Evolutionary conservation across 2,113 vertebrate genomes (phyloP).

Genomic region (Microcebus lehilahytsara): DNA sequence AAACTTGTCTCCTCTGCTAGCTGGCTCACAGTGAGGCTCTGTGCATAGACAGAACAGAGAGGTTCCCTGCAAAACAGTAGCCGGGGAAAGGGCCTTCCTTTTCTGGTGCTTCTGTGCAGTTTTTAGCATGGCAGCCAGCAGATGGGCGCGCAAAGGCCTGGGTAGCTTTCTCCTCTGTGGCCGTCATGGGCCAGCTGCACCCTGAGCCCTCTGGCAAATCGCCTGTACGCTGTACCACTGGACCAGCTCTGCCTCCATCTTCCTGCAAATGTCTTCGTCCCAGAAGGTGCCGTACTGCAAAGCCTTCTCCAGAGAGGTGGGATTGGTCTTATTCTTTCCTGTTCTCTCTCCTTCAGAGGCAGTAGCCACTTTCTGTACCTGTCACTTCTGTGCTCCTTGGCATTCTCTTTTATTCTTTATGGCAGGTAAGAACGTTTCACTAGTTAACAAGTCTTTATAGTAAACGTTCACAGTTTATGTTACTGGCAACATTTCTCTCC

Average conservation of each 20-base stretch:
- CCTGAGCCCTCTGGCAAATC: neutral
- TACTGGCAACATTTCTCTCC: neutral
- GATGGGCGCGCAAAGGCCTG: neutral
- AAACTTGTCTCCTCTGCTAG: too few species aligned
- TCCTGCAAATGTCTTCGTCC: neutral
- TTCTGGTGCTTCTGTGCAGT: neutral
- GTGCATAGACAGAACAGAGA: neutral
- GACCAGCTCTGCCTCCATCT: rapidly evolving
- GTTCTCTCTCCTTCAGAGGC: neutral
- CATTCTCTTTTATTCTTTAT: neutral
- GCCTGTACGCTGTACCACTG: neutral
- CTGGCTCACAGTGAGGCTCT: neutral
- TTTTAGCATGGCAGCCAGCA: too few species aligned
- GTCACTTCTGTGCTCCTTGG: rapidly evolving
- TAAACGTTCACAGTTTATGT: neutral
- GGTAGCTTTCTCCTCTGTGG: neutral
- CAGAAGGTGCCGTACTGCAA: rapidly evolving
- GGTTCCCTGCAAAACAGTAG: too few species aligned
- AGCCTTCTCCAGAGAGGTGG: neutral
- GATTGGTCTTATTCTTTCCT: rapidly evolving
- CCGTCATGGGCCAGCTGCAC: neutral
- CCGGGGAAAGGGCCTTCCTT: neutral
- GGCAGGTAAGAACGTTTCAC: neutral
- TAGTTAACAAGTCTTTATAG: neutral
- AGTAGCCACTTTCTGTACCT: neutral